Percentiles rank a stretch among this genome's conserved stretches.
Conservation (phyloP, 2,888 invertebrate species). For the Agrochola litura region DNA sequence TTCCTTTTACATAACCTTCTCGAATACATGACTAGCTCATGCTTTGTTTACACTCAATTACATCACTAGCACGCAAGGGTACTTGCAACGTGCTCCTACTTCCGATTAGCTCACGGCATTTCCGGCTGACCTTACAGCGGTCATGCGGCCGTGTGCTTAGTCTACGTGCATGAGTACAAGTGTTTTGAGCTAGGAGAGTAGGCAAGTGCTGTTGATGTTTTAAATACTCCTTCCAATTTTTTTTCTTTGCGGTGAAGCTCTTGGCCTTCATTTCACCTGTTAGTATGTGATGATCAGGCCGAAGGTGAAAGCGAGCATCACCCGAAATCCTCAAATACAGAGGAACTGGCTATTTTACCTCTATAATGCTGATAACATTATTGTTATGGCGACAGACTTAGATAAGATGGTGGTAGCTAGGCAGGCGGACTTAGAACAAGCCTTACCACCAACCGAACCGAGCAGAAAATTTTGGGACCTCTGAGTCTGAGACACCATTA, state of each 20-base stretch:
- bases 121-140: slow-evolving; percentile 68
- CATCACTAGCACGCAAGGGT: slow-evolving; percentile 65
- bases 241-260: neutral
- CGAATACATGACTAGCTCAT: slow-evolving; percentile 36
- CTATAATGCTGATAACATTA: no score
- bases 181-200: slow-evolving; percentile 23
- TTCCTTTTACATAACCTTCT: slow-evolving; percentile 60
- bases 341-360: no score
- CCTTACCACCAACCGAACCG: no score
- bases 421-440: no score
- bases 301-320: no score
- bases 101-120: slow-evolving; percentile 65
- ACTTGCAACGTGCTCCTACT: slow-evolving; percentile 65
- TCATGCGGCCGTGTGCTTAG: slow-evolving; percentile 47
- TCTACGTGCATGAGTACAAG: slow-evolving; percentile 19
- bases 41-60: slow-evolving; percentile 64
- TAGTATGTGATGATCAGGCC: no score
- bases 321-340: no score
- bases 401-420: no score
- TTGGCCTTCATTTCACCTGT: no score
- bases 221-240: neutral
- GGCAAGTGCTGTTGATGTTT: neutral
- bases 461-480: no score
- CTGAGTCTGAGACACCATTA: no score
- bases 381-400: no score